A percentile compares a stretch with the other conserved stretches of the same genome.
Evolutionary conservation across 2,888 invertebrate genomes (phyloP).

Genomic region (Laspeyria flexula): DNA sequence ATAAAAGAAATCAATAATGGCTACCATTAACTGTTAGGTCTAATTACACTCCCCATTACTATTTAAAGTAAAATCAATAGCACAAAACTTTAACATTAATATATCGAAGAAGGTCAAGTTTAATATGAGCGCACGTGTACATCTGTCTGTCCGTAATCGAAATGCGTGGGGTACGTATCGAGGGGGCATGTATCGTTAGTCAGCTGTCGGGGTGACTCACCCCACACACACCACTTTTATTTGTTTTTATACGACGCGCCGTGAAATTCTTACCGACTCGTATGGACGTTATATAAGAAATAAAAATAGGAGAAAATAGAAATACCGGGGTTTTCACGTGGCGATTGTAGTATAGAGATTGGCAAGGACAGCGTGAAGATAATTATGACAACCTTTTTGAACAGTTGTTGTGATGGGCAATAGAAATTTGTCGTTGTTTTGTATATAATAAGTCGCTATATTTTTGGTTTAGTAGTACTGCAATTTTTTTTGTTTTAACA

Average conservation of each 20-base stretch:
- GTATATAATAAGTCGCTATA: no score
- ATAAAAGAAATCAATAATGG: no score
- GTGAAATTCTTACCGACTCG: conserved; percentile 33
- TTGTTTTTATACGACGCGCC: conserved; percentile 48
- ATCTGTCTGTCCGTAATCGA: conserved; percentile 18
- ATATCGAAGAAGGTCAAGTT: conserved; percentile 40
- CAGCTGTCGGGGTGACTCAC: conserved; percentile 49
- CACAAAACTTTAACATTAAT: neutral
- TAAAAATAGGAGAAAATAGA: conserved; percentile 21
- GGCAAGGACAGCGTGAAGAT: neutral
- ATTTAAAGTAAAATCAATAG: neutral
- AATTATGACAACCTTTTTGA: no score
- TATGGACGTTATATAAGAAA: conserved; percentile 32
- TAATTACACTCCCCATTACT: neutral
- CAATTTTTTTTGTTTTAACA: no score
- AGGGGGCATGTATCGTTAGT: conserved; percentile 41
- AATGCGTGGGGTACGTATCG: conserved; percentile 32
- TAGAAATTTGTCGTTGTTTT: no score
- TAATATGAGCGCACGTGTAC: conserved; percentile 35
- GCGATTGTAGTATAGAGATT: neutral
- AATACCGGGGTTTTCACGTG: conserved; percentile 1
- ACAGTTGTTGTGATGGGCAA: no score
- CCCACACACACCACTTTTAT: conserved; percentile 39
- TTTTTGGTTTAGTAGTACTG: no score
- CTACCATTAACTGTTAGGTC: neutral